phyloP scores from a whole-genome alignment of 2,797 vertebrate species.

The Melanogrammus aeglefinus region DNA sequence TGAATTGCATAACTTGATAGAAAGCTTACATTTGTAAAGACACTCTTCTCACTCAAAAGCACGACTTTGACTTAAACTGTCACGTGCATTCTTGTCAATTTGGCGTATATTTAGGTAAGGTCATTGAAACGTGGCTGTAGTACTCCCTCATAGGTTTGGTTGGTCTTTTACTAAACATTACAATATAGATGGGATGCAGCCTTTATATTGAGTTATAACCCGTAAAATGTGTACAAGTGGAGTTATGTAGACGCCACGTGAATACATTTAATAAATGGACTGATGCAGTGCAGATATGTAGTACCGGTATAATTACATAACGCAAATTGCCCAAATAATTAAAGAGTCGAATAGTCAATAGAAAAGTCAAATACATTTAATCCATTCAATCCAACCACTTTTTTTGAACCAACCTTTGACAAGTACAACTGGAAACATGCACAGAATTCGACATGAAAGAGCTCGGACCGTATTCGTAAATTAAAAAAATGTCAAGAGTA shows the following conservation, averaged over 20 bases:
- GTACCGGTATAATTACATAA: background rate
- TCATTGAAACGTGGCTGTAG: background rate
- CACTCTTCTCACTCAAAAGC: background rate
- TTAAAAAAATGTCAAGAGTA: background rate
- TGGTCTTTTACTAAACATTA: background rate
- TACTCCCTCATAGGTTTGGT: background rate
- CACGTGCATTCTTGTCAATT: no score
- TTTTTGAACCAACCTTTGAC: background rate
- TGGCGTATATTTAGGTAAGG: background rate
- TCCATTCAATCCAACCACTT: constrained; percentile 1
- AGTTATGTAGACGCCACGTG: background rate
- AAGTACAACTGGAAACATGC: constrained; percentile 1
- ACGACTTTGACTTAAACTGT: background rate
- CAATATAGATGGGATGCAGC: background rate
- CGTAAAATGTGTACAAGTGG: background rate
- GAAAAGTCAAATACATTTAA: constrained; percentile 1
- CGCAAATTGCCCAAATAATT: background rate
- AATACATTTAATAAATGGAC: background rate
- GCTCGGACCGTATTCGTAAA: background rate
- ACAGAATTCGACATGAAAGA: background rate
- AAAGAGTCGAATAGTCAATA: background rate
- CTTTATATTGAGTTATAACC: background rate
- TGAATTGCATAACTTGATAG: no score
- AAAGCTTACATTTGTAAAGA: no score
- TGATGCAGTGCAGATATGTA: background rate